Evolutionary conservation across 2,888 invertebrate genomes (phyloP), one percentile per base, ranked within the genome.

Genomic region (Habrosyne pyritoides): DNA sequence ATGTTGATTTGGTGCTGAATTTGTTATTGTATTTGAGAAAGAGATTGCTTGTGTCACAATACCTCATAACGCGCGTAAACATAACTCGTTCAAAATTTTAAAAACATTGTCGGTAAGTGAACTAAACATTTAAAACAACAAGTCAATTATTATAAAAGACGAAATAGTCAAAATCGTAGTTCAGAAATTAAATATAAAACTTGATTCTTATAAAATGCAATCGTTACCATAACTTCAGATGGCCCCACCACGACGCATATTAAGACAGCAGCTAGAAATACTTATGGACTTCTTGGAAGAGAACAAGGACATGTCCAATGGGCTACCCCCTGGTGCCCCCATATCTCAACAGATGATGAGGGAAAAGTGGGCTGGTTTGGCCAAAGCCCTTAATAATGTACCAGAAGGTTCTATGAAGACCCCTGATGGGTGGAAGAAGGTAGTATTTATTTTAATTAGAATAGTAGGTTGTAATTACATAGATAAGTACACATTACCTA

Each of bases 341-440:
- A 69, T 81, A 1, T 76, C 83, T 5, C 83, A 84, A 54, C 83
- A 85, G n/a, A 73, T 73, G 10, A 82, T 77, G 10, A 75, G 81
- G 47, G 82, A 85, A 51, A 89, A 89, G 55, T 91, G 91, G 91
- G 69, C 75, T n/a, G 65, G 63, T 1, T 66, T 91, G 10, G 81
- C 86, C 4, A 89, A 87, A 70, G 83, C 82, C 64, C 75, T 91
- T 0, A 91, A 91, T 64, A 73, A 83, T 2, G 84, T 89, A 2
- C 77, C 78, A 53, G 75, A 77, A 10, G 90, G 90, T 2, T 79
- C 83, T 46, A 56, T 81, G 33, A 89, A 89, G 59, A 82, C 87
- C 12, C 87, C 89, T 10, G 84, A 87, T 47, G 83, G 83, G 1
- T 91, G 91, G 91, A 90, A 87, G 66, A 89, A 85, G 84, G 91